Conservation (phyloP, 2,113 vertebrate species). For the Lipophrys pholis region DNA sequence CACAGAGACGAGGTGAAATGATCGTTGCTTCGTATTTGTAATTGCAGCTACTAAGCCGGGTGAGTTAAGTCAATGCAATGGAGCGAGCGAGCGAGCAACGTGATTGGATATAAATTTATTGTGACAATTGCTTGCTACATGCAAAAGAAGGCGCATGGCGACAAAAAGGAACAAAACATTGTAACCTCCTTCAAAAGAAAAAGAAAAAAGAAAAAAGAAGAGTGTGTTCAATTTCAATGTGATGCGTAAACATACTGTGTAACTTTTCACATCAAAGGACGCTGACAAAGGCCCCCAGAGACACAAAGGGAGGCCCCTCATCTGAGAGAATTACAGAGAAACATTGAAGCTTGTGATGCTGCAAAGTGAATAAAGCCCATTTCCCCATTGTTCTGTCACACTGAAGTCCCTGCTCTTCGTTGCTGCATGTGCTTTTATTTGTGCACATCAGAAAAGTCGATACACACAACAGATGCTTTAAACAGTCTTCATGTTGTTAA, state of each 20-base stretch:
- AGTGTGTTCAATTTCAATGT: neutral
- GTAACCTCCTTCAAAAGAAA: neutral
- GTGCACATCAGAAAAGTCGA: neutral
- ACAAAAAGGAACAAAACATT: neutral
- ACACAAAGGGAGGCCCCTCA: neutral
- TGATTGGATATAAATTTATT: constrained; percentile 33
- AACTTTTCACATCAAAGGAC: neutral
- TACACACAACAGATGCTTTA: too few species aligned
- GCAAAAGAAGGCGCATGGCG: neutral
- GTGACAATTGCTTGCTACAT: neutral
- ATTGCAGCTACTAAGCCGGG: neutral
- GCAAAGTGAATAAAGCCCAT: neutral
- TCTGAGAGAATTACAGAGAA: neutral
- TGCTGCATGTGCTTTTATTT: neutral
- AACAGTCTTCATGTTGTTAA: neutral
- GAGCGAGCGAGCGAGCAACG: too few species aligned
- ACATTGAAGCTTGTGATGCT: neutral
- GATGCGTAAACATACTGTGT: neutral
- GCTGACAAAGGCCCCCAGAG: neutral
- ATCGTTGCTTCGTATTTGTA: neutral
- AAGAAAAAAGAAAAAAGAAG: neutral
- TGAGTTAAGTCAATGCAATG: neutral
- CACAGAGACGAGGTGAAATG: neutral
- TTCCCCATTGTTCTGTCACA: neutral
- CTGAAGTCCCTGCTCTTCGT: neutral